phyloP scores from a whole-genome alignment of 1,140 invertebrate species.

The Andrena cerasifolii region DNA sequence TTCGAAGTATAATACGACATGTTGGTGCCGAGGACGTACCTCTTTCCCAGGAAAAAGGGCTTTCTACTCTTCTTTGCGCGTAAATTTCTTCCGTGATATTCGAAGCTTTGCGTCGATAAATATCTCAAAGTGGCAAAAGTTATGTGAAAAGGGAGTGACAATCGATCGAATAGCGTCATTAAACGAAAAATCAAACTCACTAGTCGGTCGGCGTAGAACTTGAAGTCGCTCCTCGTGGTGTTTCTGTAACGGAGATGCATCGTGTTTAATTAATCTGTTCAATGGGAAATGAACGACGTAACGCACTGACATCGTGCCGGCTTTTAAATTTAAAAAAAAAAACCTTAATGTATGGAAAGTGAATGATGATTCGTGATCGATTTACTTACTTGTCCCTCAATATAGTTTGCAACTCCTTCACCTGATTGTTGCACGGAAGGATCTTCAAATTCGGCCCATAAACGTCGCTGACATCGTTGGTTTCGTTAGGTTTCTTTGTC shows the following conservation, averaged over 20 bases:
- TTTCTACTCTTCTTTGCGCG: background rate
- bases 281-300: background rate
- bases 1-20: too few relatives aligned
- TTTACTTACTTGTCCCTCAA: constrained; percentile 94
- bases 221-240: constrained; percentile 97
- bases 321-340: background rate
- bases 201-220: constrained; percentile 98
- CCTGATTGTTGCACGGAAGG: constrained; percentile 92
- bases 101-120: background rate
- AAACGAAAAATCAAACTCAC: constrained; percentile 79
- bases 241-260: constrained; percentile 85
- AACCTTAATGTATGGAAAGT: background rate
- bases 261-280: constrained; percentile 22
- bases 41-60: too few relatives aligned
- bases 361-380: background rate
- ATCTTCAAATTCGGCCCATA: constrained; percentile 92
- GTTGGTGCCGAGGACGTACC: too few relatives aligned
- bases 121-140: background rate
- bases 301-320: constrained; percentile 5
- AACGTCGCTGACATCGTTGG: constrained; percentile 82
- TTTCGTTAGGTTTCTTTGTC: constrained; percentile 71
- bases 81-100: background rate
- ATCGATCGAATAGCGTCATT: background rate
- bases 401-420: constrained; percentile 97
- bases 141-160: background rate